Evolutionary conservation across 2,797 vertebrate species (phyloP).

Genomic region (Crotalus adamanteus): DNA sequence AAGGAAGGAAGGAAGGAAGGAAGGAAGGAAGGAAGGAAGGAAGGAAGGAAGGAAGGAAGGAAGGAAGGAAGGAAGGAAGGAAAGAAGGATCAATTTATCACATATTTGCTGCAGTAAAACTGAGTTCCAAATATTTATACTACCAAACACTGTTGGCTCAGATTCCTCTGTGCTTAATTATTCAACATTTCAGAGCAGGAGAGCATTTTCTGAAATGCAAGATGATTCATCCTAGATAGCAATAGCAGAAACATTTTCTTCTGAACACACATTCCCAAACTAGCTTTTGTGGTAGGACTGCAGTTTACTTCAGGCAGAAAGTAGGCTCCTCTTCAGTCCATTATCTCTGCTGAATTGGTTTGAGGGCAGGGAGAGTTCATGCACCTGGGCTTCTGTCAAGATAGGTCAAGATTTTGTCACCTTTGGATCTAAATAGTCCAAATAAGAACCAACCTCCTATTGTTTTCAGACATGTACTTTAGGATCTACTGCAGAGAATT

Average conservation of each 20-base stretch:
- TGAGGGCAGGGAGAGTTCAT: neutral
- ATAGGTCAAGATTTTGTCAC: neutral
- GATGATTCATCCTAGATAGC: neutral
- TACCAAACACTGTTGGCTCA: constrained; percentile 38
- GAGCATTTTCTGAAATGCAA: constrained; percentile 40
- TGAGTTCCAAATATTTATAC: neutral
- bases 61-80: accelerated
- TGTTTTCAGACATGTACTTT: neutral
- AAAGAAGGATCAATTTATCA: neutral
- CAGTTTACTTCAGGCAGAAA: constrained; percentile 38
- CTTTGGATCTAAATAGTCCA: neutral
- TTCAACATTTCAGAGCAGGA: constrained; percentile 48
- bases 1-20: neutral
- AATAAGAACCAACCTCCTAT: neutral
- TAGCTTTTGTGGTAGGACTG: constrained; percentile 27
- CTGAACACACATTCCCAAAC: neutral
- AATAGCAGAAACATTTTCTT: constrained; percentile 42
- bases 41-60: neutral
- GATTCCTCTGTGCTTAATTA: constrained; percentile 51
- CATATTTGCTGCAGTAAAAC: neutral
- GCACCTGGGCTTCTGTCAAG: neutral
- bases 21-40: neutral
- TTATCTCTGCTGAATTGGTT: constrained; percentile 36
- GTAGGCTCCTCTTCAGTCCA: constrained; percentile 37
- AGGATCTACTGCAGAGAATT: neutral